A percentile compares a stretch with the other conserved stretches of the same genome.
These are phyloP conservation scores for Stomatorhinus walkeri DNA, from an alignment of 2,797 vertebrate genomes.

Conservation along the genomic window DNA sequence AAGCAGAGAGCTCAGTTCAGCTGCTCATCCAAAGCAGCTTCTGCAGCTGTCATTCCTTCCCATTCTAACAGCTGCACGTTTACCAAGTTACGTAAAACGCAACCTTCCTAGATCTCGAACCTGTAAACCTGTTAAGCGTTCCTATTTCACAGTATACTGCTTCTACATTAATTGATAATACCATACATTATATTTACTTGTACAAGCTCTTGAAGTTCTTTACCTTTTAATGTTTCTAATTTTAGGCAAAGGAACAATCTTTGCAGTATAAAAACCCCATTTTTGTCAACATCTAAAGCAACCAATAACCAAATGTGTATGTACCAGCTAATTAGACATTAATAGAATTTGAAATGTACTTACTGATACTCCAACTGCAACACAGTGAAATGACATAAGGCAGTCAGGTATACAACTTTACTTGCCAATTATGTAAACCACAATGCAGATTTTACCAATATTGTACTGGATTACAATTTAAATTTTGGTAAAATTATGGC, in stretches of 20 bases:
- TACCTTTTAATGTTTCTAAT: not conserved
- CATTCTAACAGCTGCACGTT: not conserved
- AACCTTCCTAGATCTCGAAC: not conserved
- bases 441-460: not conserved
- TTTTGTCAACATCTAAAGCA: not conserved
- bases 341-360: not conserved
- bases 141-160: not conserved
- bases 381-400: not conserved
- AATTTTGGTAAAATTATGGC: not conserved
- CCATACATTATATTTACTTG: not conserved
- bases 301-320: not conserved
- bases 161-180: not conserved
- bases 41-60: not conserved
- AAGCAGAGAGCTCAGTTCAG: not conserved
- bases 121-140: not conserved
- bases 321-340: not conserved
- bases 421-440: not conserved
- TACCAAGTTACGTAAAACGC: not conserved
- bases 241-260: not conserved
- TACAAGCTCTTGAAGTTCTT: not conserved
- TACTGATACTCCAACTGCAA: not conserved
- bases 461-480: not conserved
- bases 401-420: not conserved
- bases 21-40: not conserved
- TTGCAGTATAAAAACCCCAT: not conserved